Base-by-base conservation (phyloP, 2,113 vertebrate genomes). In the Hippolais icterina region DNA sequence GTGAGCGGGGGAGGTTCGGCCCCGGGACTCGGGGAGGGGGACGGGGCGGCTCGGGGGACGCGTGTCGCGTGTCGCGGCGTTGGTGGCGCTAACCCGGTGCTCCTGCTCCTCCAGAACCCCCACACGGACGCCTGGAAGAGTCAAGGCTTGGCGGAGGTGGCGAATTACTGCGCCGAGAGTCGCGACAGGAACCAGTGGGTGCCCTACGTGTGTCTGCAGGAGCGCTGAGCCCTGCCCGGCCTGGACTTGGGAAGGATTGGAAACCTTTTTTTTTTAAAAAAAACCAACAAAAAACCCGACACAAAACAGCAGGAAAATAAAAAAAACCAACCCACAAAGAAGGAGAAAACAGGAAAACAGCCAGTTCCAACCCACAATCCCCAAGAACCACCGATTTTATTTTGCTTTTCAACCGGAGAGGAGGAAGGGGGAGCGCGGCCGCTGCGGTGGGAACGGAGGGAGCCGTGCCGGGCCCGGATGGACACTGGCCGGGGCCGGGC, bases 131-230 rank as follows among this genome's bases (percentile, higher is more conserved):
- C 98, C 1, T 98, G 99, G 95, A 99, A 99, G 89, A 97, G 98
- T 71, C 97, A 97, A 3, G 98, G 98, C 1, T 57, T 99, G 87
- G 98, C 98, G 12, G 98, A 98, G 83, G 98, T 99, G 49, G 98
- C 98, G 83, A 98, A 90, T 76, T 99, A 98, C 95, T 99, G 99
- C 12, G 97, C 98, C 23, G 99, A 99, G 89, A 99, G 99, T 89
- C 98, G 99, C 17, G 98, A 98, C 65, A 97, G 95, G 57, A 99
- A 99, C 96, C 99, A 99, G 94, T 99, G 99, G 99, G 98, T 99
- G 3, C 99, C 99, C 0, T 98, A 72, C 23, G 96, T 99, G 60
- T 93, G 98, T 12, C 98, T 99, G 92, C 98, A 98, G 91, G 98
- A 99, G 29, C 98, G 99, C 95, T 99, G 99, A 98, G 87, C 8